These are phyloP conservation scores for Drosophila burlai DNA, from an alignment of 1,140 invertebrate species.

Conservation along the genomic window DNA sequence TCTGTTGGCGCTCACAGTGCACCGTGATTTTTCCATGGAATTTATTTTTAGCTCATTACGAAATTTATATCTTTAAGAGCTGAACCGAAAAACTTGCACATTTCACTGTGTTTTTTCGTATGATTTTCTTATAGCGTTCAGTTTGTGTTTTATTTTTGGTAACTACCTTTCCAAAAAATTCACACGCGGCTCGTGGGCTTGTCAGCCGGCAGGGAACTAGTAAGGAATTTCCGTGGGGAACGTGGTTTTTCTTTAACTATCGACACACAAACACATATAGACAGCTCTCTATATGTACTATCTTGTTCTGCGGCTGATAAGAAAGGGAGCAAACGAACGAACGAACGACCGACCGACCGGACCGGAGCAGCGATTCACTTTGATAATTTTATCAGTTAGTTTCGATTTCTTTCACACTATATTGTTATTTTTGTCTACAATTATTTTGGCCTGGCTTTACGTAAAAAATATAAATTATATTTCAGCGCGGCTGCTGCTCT, in stretches of 20 bases:
- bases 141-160: background rate
- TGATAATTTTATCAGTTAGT: conserved; percentile 54
- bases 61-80: conserved; percentile 48
- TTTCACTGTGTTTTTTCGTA: conserved; percentile 8
- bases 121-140: background rate
- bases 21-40: conserved; percentile 58
- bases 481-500: conserved; percentile 24
- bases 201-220: conserved; percentile 52
- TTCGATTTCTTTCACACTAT: conserved; percentile 46
- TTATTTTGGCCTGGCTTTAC: conserved; percentile 20
- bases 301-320: conserved; percentile 51
- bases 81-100: conserved; percentile 14
- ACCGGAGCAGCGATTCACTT: conserved; percentile 27
- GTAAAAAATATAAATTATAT: conserved; percentile 26
- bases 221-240: conserved; percentile 32
- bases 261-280: conserved; percentile 28
- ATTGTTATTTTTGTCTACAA: conserved; percentile 10
- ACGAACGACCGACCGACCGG: background rate
- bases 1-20: conserved; percentile 47
- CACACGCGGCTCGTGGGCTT: conserved; percentile 37
- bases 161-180: conserved; percentile 37
- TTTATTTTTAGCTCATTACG: conserved; percentile 77
- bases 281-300: conserved; percentile 8
- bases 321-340: conserved; percentile 1
- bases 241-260: conserved; percentile 33